phyloP scores from a whole-genome alignment of 1,140 invertebrate genomes.

The Drosophila takahashii region DNA sequence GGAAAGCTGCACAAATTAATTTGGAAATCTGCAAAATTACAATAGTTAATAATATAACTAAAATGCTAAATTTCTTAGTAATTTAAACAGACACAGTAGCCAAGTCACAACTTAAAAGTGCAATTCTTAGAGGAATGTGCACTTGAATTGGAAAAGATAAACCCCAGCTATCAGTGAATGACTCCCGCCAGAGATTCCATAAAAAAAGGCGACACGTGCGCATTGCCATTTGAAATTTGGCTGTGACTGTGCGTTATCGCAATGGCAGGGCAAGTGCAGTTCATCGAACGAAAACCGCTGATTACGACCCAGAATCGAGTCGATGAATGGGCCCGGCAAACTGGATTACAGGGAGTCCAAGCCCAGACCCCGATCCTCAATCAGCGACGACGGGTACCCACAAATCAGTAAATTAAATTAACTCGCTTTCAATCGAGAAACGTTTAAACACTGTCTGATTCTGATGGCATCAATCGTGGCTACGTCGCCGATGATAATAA shows the following conservation, averaged over 20 bases:
- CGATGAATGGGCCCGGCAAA: constrained; percentile 38
- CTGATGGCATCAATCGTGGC: constrained; percentile 47
- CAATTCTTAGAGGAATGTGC: background rate
- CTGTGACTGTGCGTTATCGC: constrained; percentile 18
- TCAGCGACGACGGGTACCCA: constrained; percentile 6
- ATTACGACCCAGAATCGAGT: constrained; percentile 27
- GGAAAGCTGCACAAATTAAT: no score
- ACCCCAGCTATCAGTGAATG: background rate
- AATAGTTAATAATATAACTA: no score
- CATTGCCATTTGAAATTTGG: constrained; percentile 16
- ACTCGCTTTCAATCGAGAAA: constrained; percentile 44
- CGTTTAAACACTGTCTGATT: constrained; percentile 37
- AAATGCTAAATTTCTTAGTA: no score
- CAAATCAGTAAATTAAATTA: constrained; percentile 54
- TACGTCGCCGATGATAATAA: constrained; percentile 56
- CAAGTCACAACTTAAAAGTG: background rate
- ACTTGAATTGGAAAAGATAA: background rate
- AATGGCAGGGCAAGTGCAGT: constrained; percentile 43
- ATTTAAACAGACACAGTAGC: background rate
- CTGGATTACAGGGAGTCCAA: constrained; percentile 18
- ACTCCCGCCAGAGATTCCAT: background rate
- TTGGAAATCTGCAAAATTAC: no score
- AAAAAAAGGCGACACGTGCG: constrained; percentile 27
- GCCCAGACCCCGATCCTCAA: no score
- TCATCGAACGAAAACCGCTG: constrained; percentile 41